A percentile compares a stretch with the other conserved stretches of the same genome.
phyloP scores from a whole-genome alignment of 2,888 invertebrate species.

The Stramonita haemastoma region DNA sequence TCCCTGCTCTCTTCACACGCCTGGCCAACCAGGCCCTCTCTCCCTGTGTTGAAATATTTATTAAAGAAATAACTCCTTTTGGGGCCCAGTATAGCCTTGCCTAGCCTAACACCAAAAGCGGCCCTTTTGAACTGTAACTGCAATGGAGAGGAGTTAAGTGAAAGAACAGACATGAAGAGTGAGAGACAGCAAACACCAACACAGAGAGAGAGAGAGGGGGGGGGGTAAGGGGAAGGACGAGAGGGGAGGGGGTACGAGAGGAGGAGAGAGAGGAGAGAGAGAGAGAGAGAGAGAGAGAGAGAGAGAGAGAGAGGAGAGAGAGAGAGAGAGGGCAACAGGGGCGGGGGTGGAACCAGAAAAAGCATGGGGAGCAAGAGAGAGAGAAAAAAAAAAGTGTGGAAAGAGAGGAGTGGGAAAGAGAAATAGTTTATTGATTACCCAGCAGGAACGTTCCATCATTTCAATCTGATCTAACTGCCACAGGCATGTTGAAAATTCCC shows the following conservation, averaged over 20 bases:
- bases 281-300: not conserved
- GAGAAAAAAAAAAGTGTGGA: not conserved
- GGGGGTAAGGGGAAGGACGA: not conserved
- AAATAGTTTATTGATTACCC: not conserved
- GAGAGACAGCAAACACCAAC: not conserved
- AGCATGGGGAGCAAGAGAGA: not conserved
- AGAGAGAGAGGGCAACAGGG: not conserved
- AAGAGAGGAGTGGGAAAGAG: not conserved
- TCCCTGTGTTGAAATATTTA: constrained; percentile 7
- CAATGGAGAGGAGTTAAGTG: not conserved
- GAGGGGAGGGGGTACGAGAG: not conserved
- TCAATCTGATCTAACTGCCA: not conserved
- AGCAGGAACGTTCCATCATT: not conserved
- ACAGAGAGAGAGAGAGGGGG: not conserved
- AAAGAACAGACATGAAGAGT: not conserved
- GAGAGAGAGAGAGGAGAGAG: not conserved
- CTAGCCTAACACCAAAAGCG: not conserved
- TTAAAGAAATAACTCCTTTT: not conserved
- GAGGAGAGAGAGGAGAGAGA: not conserved
- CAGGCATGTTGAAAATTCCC: not conserved
- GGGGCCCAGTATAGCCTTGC: not conserved
- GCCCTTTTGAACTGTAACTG: not conserved
- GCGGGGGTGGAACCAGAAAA: not conserved
- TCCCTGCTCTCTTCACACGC: not conserved
- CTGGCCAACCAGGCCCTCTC: not conserved